A percentile compares a stretch with the other conserved stretches of the same genome.
Evolutionary conservation across 2,888 invertebrate genomes (phyloP).

Genomic region (Mythimna pallens): DNA sequence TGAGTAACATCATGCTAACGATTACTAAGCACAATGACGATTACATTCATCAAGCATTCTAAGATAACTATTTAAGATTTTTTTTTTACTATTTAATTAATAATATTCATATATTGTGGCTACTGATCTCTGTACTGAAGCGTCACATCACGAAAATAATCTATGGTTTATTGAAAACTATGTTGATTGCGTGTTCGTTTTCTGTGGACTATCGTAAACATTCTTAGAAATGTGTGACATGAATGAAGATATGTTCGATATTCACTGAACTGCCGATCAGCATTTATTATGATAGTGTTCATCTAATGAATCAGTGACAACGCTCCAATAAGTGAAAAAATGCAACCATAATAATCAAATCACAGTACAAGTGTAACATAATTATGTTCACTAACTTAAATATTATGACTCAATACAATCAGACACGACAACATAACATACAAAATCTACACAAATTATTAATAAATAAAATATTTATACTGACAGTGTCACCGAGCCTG

Average conservation of each 20-base stretch:
- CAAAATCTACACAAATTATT: constrained; percentile 79
- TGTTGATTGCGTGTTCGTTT: constrained; percentile 47
- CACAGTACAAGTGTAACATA: constrained; percentile 88
- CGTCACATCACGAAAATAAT: constrained; percentile 83
- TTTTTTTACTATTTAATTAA: constrained; percentile 81
- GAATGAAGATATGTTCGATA: constrained; percentile 57
- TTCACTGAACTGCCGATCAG: constrained; percentile 52
- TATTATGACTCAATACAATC: constrained; percentile 86
- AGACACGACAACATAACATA: constrained; percentile 82
- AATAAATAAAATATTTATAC: constrained; percentile 80
- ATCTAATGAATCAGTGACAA: constrained; percentile 62
- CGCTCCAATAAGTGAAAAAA: constrained; percentile 81
- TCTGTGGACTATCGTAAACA: constrained; percentile 49
- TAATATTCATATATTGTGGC: constrained; percentile 82
- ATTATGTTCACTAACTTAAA: constrained; percentile 87
- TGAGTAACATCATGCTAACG: constrained; percentile 87
- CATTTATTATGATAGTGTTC: constrained; percentile 46
- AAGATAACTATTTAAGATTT: constrained; percentile 85
- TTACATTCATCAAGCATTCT: constrained; percentile 89
- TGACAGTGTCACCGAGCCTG: constrained; percentile 74
- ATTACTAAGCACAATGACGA: constrained; percentile 90
- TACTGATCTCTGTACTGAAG: constrained; percentile 88
- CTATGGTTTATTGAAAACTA: constrained; percentile 66
- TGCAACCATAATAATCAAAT: constrained; percentile 87
- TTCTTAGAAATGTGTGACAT: constrained; percentile 44